Evolutionary conservation across 2,113 vertebrate species (phyloP).

Genomic region (Pycnonotus jocosus): DNA sequence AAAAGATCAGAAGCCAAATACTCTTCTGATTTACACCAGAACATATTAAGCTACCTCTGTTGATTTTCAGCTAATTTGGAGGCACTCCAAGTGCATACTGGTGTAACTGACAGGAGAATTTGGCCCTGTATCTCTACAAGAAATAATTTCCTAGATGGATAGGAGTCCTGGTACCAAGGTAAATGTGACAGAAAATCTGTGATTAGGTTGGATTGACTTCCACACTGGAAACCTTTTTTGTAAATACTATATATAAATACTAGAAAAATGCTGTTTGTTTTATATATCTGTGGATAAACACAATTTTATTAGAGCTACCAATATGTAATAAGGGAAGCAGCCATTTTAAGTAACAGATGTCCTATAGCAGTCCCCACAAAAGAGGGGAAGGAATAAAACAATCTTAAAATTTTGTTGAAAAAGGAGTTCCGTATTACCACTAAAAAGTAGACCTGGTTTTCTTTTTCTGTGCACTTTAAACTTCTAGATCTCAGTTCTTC

Average conservation of each 20-base stretch:
- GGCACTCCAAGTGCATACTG: conserved; percentile 17
- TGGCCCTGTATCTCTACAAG: conserved; percentile 34
- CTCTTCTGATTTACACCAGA: conserved; percentile 51
- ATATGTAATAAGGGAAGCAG: conserved; percentile 56
- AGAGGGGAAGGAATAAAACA: conserved; percentile 17
- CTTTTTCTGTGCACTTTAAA: neutral
- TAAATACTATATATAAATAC: conserved; percentile 63
- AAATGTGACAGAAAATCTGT: conserved; percentile 63
- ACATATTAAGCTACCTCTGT: conserved; percentile 31
- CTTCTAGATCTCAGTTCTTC: neutral
- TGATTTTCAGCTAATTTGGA: conserved; percentile 54
- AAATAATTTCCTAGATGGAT: conserved; percentile 64
- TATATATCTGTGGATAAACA: conserved; percentile 66
- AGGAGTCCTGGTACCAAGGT: conserved; percentile 48
- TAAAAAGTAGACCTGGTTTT: neutral
- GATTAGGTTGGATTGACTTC: conserved; percentile 62
- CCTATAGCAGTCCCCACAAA: conserved; percentile 22
- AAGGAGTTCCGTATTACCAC: neutral
- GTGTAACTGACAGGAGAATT: conserved; percentile 39
- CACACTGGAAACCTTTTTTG: conserved; percentile 56
- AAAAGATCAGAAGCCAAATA: conserved; percentile 53
- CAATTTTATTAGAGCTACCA: conserved; percentile 69
- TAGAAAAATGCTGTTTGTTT: conserved; percentile 63
- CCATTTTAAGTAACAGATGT: conserved; percentile 49
- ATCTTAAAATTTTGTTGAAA: conserved; percentile 20